These are phyloP conservation scores for Psittacula derbiana DNA, from an alignment of 2,797 vertebrate species.

Conservation along the genomic window DNA sequence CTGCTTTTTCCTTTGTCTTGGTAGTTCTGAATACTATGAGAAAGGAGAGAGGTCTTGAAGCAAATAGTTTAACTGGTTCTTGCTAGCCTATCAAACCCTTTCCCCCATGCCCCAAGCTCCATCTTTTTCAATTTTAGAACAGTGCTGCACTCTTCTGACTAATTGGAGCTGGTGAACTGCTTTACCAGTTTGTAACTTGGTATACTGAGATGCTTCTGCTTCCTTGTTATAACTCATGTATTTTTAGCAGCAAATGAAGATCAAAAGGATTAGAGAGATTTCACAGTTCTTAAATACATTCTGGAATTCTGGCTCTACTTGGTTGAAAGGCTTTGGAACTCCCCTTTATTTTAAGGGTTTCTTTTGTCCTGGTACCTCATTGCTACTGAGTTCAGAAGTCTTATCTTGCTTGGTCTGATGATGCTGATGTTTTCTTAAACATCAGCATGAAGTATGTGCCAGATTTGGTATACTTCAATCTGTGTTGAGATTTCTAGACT, in stretches of 20 bases:
- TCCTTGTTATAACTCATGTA: background rate
- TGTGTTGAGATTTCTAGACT: background rate
- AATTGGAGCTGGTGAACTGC: background rate
- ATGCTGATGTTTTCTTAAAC: background rate
- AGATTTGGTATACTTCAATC: background rate
- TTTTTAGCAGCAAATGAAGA: constrained; percentile 12
- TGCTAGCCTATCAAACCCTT: background rate
- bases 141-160: constrained; percentile 2
- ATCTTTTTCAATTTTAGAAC: background rate
- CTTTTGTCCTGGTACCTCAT: background rate
- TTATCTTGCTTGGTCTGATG: background rate
- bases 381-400: constrained; percentile 9
- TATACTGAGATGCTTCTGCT: background rate
- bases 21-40: background rate
- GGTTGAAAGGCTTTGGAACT: background rate
- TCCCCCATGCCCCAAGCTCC: background rate
- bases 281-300: background rate
- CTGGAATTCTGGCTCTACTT: background rate
- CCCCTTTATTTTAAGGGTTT: background rate
- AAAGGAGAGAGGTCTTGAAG: background rate
- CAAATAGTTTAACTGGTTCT: background rate
- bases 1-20: background rate
- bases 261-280: background rate
- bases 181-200: background rate
- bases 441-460: background rate